Conservation (phyloP, 1,140 invertebrate genomes). For the Tetraneura akinire region DNA sequence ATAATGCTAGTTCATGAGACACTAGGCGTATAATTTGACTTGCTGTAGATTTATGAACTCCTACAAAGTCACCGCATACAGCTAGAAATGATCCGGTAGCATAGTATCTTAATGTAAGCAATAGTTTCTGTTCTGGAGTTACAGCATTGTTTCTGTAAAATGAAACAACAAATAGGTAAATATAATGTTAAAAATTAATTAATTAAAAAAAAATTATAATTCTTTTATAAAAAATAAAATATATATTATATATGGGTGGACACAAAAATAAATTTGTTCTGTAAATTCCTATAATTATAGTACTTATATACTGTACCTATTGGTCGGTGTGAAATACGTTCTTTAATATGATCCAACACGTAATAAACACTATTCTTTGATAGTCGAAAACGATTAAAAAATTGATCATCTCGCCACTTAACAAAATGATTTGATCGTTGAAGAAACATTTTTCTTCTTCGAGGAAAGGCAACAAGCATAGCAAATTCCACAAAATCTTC, state of each 20-base stretch:
- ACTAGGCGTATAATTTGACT: background rate
- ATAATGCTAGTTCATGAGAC: background rate
- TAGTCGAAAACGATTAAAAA: slow-evolving; percentile 11
- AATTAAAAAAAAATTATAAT: background rate
- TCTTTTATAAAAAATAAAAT: too few species aligned
- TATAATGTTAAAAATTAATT: background rate
- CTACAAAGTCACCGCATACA: background rate
- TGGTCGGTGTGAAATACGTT: background rate
- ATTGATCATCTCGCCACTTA: slow-evolving; percentile 1
- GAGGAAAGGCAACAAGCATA: background rate
- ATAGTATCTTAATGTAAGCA: background rate
- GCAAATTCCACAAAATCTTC: too few species aligned
- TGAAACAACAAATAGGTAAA: background rate
- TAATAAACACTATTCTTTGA: background rate
- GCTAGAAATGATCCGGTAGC: background rate
- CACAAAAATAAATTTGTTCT: background rate
- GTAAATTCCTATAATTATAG: background rate
- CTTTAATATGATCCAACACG: background rate
- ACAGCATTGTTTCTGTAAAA: background rate
- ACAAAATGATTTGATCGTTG: background rate
- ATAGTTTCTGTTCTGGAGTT: background rate
- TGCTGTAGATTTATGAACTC: background rate
- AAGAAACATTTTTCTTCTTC: slow-evolving; percentile 8
- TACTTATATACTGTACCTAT: background rate
- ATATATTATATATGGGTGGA: background rate